A percentile compares a stretch with the other conserved stretches of the same genome.
phyloP scores from a whole-genome alignment of 2,797 vertebrate species.

The Rhadinocentrus ornatus region DNA sequence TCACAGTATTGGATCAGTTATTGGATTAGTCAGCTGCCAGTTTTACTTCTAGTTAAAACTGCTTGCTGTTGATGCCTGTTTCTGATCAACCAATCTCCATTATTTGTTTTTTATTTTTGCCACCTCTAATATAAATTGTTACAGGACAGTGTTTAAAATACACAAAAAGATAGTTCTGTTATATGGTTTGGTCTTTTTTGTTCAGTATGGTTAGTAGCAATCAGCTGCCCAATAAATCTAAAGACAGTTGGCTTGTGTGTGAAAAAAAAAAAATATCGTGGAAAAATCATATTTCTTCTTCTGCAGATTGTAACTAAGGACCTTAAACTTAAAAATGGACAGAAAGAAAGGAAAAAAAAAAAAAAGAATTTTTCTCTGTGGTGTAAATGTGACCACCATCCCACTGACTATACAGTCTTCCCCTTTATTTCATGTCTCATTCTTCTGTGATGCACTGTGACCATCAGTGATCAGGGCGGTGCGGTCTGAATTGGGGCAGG shows the following conservation, averaged over 20 bases:
- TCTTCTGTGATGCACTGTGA: slow-evolving; percentile 70
- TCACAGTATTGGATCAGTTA: slow-evolving; percentile 33
- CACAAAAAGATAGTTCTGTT: neutral
- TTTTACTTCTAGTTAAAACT: slow-evolving; percentile 1
- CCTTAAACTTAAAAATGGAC: neutral
- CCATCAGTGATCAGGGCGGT: slow-evolving; percentile 42
- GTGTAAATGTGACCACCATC: slow-evolving; percentile 51
- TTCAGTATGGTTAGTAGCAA: neutral
- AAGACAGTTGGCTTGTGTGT: slow-evolving; percentile 7
- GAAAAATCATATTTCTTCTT: slow-evolving; percentile 23
- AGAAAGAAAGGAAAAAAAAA: no score
- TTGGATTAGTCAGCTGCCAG: slow-evolving; percentile 18
- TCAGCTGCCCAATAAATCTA: neutral
- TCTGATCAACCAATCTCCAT: slow-evolving; percentile 6
- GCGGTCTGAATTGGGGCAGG: slow-evolving; percentile 12
- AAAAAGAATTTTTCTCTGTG: slow-evolving; percentile 3
- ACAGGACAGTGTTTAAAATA: neutral
- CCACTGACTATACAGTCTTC: slow-evolving; percentile 32
- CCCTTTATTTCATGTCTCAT: slow-evolving; percentile 45
- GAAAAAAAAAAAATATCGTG: neutral
- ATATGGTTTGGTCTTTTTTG: neutral
- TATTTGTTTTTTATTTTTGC: slow-evolving; percentile 2
- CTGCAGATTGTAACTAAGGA: neutral
- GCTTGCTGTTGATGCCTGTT: slow-evolving; percentile 10
- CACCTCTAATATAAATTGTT: neutral